Conservation (phyloP, 2,888 invertebrate genomes). For the Pterobdella sp. region DNA sequence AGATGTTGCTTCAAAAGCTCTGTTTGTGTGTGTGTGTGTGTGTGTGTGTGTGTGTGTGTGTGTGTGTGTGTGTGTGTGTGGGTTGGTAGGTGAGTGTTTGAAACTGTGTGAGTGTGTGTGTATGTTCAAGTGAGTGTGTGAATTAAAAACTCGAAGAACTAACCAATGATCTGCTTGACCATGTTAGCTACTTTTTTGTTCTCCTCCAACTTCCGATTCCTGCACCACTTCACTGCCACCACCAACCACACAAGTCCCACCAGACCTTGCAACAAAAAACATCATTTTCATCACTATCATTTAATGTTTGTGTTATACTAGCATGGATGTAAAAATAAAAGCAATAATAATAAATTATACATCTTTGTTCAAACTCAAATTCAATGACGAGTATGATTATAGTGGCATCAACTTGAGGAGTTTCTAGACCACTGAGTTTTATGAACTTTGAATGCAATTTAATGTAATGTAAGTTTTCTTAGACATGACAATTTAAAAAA, state of each 20-base stretch:
- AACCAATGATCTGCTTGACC: conserved; percentile 25
- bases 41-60: background rate
- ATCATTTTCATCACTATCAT: background rate
- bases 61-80: background rate
- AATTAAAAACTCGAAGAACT: background rate
- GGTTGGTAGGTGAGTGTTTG: background rate
- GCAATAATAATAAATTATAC: too few relatives aligned
- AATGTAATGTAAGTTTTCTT: too few relatives aligned
- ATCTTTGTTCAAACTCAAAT: too few relatives aligned
- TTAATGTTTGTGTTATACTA: too few relatives aligned
- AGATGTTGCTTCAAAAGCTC: background rate
- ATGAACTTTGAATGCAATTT: too few relatives aligned
- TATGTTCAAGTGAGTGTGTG: background rate
- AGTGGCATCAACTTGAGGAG: too few relatives aligned
- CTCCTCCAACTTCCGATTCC: background rate
- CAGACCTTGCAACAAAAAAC: background rate
- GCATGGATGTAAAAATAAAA: too few relatives aligned
- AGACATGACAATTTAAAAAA: too few relatives aligned
- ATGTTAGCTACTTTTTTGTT: conserved; percentile 15
- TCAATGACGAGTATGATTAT: too few relatives aligned
- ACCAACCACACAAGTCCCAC: background rate
- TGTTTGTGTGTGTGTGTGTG: conserved; percentile 10
- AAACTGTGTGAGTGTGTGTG: too few relatives aligned
- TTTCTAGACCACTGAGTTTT: too few relatives aligned
- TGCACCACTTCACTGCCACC: conserved; percentile 7